A percentile compares a stretch with the other conserved stretches of the same genome.
phyloP scores from a whole-genome alignment of 2,888 invertebrate species.

The Euzetes globulus region DNA sequence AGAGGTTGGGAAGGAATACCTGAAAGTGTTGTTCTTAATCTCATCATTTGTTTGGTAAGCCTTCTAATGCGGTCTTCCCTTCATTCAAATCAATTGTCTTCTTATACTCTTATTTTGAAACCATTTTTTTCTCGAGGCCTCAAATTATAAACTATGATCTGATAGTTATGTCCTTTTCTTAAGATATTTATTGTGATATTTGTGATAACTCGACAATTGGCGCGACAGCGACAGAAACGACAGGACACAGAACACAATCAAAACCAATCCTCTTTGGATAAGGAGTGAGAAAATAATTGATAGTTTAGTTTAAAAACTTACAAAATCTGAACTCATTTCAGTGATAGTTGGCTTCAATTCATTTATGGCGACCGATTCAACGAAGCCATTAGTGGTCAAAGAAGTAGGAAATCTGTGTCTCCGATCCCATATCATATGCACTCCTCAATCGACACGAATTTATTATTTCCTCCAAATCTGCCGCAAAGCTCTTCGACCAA shows the following conservation, averaged over 20 bases:
- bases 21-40: conserved; percentile 34
- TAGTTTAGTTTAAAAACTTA: too few species aligned
- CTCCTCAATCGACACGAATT: not conserved
- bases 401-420: not conserved
- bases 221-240: conserved; percentile 25
- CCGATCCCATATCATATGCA: conserved; percentile 29
- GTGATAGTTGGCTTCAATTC: conserved; percentile 37
- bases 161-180: not conserved
- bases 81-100: not conserved
- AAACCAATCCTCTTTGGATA: not conserved
- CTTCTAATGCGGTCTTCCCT: too few species aligned
- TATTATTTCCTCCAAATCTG: not conserved
- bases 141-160: too few species aligned
- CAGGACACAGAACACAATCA: not conserved
- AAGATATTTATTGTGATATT: conserved; percentile 35
- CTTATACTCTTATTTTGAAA: too few species aligned
- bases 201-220: conserved; percentile 24
- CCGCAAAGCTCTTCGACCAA: not conserved
- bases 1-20: conserved; percentile 38
- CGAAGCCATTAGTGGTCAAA: too few species aligned
- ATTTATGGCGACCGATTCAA: conserved; percentile 38
- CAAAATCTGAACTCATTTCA: not conserved
- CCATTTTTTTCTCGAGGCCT: too few species aligned
- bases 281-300: too few species aligned
- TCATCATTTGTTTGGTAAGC: conserved; percentile 36